A percentile compares a stretch with the other conserved stretches of the same genome.
Conservation (phyloP, 1,140 invertebrate species). For the Galleria mellonella region DNA sequence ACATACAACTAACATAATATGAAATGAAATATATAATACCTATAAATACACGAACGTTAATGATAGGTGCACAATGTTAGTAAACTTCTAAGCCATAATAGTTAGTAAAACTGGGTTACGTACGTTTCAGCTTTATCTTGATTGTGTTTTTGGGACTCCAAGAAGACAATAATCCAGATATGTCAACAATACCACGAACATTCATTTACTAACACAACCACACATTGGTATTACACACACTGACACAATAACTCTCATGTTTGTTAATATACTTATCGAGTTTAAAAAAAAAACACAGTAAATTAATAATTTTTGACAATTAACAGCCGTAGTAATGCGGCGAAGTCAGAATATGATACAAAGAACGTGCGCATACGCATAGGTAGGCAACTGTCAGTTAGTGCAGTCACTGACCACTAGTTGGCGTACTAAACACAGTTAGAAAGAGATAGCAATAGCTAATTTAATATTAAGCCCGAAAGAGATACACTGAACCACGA, state of each 20-base stretch:
- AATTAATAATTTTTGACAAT: slow-evolving; percentile 1
- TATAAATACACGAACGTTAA: too few relatives aligned
- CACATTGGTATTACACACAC: slow-evolving; percentile 32
- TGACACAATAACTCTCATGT: neutral
- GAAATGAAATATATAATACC: too few relatives aligned
- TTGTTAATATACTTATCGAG: slow-evolving; percentile 7
- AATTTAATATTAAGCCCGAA: slow-evolving; percentile 18
- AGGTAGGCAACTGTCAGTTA: slow-evolving; percentile 59
- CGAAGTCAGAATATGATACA: slow-evolving; percentile 34
- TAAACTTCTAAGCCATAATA: neutral
- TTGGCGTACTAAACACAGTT: slow-evolving; percentile 23
- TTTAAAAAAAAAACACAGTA: slow-evolving; percentile 5
- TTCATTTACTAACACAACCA: slow-evolving; percentile 66
- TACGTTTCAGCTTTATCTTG: slow-evolving; percentile 71
- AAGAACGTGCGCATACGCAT: slow-evolving; percentile 43
- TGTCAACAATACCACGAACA: slow-evolving; percentile 57
- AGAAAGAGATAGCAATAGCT: slow-evolving; percentile 29
- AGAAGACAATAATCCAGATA: slow-evolving; percentile 55
- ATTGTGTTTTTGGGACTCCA: slow-evolving; percentile 65
- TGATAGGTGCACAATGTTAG: neutral
- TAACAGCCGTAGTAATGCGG: slow-evolving; percentile 9
- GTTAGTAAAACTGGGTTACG: slow-evolving; percentile 23
- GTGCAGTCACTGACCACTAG: slow-evolving; percentile 35
- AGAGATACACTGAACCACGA: slow-evolving; percentile 16
- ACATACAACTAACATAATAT: too few relatives aligned